Percentiles rank a stretch among this genome's conserved stretches.
Conservation (phyloP, 1,140 invertebrate species). For the Heterodera schachtii region DNA sequence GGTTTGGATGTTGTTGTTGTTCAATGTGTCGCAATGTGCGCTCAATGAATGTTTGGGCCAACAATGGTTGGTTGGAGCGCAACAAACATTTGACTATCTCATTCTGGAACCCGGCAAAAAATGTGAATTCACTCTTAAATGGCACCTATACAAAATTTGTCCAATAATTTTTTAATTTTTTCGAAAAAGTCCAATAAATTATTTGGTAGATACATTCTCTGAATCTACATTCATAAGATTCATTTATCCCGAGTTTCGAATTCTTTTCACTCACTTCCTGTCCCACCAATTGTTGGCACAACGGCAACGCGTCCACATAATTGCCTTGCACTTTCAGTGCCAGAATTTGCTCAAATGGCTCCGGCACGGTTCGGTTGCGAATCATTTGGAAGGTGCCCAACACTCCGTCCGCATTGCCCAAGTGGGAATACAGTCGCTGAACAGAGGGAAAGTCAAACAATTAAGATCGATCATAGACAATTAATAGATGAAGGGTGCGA, state of each 20-base stretch:
- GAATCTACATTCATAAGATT: no score
- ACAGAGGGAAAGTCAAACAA: not conserved
- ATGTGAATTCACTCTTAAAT: not conserved
- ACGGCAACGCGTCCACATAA: not conserved
- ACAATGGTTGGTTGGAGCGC: not conserved
- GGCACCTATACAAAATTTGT: not conserved
- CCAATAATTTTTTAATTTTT: no score
- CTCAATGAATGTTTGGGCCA: not conserved
- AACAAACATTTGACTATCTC: not conserved
- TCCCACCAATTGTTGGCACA: not conserved
- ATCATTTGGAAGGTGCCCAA: not conserved
- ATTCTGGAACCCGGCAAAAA: not conserved
- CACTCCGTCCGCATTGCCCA: not conserved
- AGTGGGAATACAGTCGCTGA: not conserved
- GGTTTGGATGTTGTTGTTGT: not conserved
- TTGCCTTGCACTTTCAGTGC: not conserved
- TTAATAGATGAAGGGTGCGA: no score
- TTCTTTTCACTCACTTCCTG: not conserved
- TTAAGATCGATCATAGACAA: no score
- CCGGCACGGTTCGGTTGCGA: not conserved
- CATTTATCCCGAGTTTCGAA: no score
- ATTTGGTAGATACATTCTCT: no score
- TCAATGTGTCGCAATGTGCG: not conserved
- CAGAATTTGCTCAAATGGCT: not conserved
- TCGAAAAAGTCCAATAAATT: no score